Conservation (phyloP, 1,140 invertebrate species). For the Nasonia giraulti region DNA sequence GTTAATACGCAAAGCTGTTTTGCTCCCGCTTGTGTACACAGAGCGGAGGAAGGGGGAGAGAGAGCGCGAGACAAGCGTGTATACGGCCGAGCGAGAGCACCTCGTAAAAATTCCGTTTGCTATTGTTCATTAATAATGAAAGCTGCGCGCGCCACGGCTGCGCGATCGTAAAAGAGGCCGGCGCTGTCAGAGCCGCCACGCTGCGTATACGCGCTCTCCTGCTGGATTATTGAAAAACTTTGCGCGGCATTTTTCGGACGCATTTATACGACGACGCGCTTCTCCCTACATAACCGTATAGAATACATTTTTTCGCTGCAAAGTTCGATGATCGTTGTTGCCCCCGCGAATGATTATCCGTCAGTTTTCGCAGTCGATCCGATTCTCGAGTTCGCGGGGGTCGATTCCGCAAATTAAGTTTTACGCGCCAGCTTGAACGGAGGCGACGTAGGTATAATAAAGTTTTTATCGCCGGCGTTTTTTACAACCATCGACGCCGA, state of each 20-base stretch:
- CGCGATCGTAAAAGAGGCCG: conserved; percentile 1
- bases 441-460: not conserved
- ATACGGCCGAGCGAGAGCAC: not conserved
- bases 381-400: not conserved
- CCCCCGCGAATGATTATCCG: not conserved
- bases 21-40: not conserved
- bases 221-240: conserved; percentile 44
- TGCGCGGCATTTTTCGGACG: not conserved
- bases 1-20: conserved; percentile 19
- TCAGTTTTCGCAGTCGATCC: not conserved
- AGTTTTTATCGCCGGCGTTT: not conserved
- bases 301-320: not conserved
- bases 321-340: not conserved
- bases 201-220: not conserved
- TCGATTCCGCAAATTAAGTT: not conserved
- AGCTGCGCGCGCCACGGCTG: not conserved
- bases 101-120: conserved; percentile 40
- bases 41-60: not conserved
- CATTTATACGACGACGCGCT: too few relatives aligned
- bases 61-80: not conserved
- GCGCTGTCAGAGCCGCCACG: not conserved
- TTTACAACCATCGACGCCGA: not conserved
- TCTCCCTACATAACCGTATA: not conserved
- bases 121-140: conserved; percentile 32
- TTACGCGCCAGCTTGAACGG: not conserved